These are phyloP conservation scores for Telmatochromis sp. DNA, from an alignment of 2,113 vertebrate genomes.

Conservation along the genomic window DNA sequence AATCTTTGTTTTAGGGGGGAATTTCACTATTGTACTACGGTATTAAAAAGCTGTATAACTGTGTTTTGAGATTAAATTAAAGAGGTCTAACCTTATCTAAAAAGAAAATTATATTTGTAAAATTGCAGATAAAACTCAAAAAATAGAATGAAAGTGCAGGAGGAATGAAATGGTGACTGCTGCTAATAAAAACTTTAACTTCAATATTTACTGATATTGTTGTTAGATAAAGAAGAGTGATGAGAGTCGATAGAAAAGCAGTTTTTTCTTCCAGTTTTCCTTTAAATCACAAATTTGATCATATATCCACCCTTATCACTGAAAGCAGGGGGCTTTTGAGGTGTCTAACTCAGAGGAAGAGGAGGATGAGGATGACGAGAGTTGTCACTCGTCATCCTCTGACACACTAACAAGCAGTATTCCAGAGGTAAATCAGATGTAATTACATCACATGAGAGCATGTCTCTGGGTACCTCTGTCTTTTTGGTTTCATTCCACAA, in stretches of 20 bases:
- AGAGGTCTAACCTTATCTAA: not conserved
- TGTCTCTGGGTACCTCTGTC: not conserved
- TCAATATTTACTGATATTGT: not conserved
- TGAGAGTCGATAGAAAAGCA: not conserved
- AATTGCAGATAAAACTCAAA: not conserved
- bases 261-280: not conserved
- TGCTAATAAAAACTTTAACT: not conserved
- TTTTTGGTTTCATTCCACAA: not conserved
- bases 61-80: not conserved
- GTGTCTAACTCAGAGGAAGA: conserved; percentile 48
- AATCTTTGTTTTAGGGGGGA: not conserved
- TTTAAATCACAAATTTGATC: not conserved
- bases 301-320: not conserved
- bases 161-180: not conserved
- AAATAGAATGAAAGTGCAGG: not conserved
- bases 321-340: conserved; percentile 54
- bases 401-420: conserved; percentile 70
- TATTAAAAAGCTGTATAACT: not conserved
- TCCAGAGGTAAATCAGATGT: conserved; percentile 64
- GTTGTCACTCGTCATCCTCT: conserved; percentile 68
- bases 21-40: not conserved
- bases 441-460: not conserved
- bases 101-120: not conserved
- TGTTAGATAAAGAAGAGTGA: not conserved
- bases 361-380: conserved; percentile 54